phyloP scores from a whole-genome alignment of 1,140 invertebrate species.

The Dysdera silvatica region DNA sequence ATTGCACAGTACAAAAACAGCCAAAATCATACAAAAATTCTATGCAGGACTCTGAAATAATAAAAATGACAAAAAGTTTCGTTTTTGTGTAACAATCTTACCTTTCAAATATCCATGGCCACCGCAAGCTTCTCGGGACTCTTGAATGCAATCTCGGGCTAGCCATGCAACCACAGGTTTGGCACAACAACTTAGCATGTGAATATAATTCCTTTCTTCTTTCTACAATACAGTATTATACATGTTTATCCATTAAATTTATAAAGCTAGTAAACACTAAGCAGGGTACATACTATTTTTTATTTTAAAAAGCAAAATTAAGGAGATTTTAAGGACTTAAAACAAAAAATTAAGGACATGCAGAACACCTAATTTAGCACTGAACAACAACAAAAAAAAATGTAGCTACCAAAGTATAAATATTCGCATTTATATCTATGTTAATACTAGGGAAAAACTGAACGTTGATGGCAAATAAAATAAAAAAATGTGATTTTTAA shows the following conservation, averaged over 20 bases:
- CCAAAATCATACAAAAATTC: neutral
- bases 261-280: neutral
- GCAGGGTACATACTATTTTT: neutral
- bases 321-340: too few species aligned
- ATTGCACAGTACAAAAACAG: neutral
- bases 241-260: too few species aligned
- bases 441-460: too few species aligned
- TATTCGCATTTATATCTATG: too few species aligned
- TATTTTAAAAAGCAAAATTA: too few species aligned
- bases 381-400: too few species aligned
- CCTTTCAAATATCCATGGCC: slow-evolving; percentile 56
- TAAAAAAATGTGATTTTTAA: too few species aligned
- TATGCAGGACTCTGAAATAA: neutral
- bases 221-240: too few species aligned
- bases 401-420: too few species aligned
- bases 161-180: slow-evolving; percentile 86
- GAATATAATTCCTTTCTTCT: slow-evolving; percentile 72
- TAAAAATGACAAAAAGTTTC: neutral
- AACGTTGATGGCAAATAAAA: too few species aligned
- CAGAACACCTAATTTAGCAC: too few species aligned
- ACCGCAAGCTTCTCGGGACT: slow-evolving; percentile 83
- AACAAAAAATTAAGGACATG: too few species aligned
- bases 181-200: slow-evolving; percentile 77
- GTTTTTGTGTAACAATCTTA: slow-evolving; percentile 26
- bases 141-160: slow-evolving; percentile 74